A percentile compares a stretch with the other conserved stretches of the same genome.
Evolutionary conservation across 2,888 invertebrate genomes (phyloP).

Genomic region (Plagiodera versicolora): DNA sequence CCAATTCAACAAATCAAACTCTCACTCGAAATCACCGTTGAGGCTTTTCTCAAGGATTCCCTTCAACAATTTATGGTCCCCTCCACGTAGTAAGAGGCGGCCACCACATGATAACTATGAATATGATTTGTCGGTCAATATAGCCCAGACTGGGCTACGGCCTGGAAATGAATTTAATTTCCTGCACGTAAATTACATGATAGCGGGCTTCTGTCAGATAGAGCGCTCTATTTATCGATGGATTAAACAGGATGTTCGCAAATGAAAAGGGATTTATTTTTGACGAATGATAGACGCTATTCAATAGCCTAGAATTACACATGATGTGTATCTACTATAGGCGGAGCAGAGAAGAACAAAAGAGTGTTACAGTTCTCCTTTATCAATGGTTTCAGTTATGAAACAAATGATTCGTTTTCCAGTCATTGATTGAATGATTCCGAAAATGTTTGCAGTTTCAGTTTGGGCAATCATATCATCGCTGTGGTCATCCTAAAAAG

Average conservation of each 20-base stretch:
- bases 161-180: conserved; percentile 36
- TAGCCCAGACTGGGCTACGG: conserved; percentile 26
- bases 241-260: conserved; percentile 15
- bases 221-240: conserved; percentile 29
- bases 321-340: no score
- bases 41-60: background rate
- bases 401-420: no score
- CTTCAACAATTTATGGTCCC: background rate
- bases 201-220: conserved; percentile 20
- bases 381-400: no score
- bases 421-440: no score
- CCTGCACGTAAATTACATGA: conserved; percentile 35
- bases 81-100: background rate
- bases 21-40: no score
- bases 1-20: no score
- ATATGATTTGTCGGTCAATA: conserved; percentile 18
- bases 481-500: no score
- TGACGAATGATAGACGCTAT: background rate
- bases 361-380: no score
- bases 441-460: no score
- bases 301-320: background rate
- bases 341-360: no score
- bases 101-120: background rate
- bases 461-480: no score
- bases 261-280: background rate